Evolutionary conservation across 2,113 vertebrate genomes (phyloP), one percentile per base, ranked within the genome.

Genomic region (Romanogobio albipinnatus): DNA sequence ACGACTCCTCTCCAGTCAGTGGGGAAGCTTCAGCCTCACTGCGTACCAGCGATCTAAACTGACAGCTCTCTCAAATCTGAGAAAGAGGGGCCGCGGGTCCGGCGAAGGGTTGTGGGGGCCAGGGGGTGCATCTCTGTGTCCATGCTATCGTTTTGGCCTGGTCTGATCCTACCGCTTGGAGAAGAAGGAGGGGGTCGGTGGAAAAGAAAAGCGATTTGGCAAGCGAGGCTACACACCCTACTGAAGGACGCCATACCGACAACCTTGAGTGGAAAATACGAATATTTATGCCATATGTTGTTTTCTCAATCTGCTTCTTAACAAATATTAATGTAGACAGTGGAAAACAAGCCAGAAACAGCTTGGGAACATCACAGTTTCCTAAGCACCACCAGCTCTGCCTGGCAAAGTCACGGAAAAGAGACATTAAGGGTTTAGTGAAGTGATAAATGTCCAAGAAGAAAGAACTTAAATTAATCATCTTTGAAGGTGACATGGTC

Each of bases 11-110:
- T 95, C 93, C 93, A 95, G 95, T 93, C 96, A 94, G 96, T 95
- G 93, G 96, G 95, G 95, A 95, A 95, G 92, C 96, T 97, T 98
- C 96, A 95, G 96, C 96, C 92, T 96, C 94, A 95, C 89, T 96
- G 96, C 94, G 90, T 96, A 93, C 91, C 86, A 90, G 94, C 92
- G 84, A 96, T 96, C 92, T 89, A 47, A 95, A 94, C 93, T 95
- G 97, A 97, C 95, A 95, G 94, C 93, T 90, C 93, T 93, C 91
- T 47, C 93, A 87, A 89, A 87, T 78, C 73, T 45, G 61, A 87
- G 82, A 86, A 84, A 86, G 88, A 89, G 85, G 77, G 92, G 82
- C 90, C 45, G 86, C 83, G 47, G 76, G 90, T 92, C 89, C 87
- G 91, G 90, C 92, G 93, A 91, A 86, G 89, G 88, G 87, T 90